Evolutionary conservation across 2,797 vertebrate species (phyloP).

Genomic region (Argya squamiceps): DNA sequence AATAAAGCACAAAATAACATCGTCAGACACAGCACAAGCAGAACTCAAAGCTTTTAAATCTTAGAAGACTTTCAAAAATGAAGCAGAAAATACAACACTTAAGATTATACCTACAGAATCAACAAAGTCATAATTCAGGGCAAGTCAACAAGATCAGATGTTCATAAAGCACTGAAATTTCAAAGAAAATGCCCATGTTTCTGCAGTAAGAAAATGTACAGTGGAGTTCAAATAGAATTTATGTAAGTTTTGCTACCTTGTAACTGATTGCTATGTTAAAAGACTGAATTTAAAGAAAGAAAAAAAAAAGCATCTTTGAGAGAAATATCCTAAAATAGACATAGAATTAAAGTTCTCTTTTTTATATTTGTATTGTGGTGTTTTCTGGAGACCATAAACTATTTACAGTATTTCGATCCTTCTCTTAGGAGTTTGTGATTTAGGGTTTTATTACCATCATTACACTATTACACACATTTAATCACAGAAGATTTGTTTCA

Average conservation of each 20-base stretch:
- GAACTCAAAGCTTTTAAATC: not conserved
- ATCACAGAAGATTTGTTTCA: not conserved
- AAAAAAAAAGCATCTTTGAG: not conserved
- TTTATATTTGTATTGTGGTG: not conserved
- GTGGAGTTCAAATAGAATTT: not conserved
- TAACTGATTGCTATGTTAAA: not conserved
- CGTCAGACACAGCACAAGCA: not conserved
- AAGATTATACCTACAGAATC: not conserved
- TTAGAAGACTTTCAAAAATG: not conserved
- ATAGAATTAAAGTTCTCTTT: not conserved
- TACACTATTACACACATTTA: not conserved
- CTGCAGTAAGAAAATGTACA: not conserved
- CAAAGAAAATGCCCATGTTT: not conserved
- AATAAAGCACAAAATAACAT: not conserved
- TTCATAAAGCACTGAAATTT: not conserved
- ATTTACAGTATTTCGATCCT: not conserved
- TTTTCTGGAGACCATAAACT: not conserved
- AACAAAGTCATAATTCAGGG: not conserved
- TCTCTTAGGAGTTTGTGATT: not conserved
- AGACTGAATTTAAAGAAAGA: not conserved
- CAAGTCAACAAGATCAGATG: not conserved
- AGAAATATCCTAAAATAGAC: not conserved
- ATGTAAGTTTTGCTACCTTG: not conserved
- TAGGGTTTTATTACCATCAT: not conserved
- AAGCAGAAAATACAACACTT: not conserved